phyloP scores from a whole-genome alignment of 2,888 invertebrate genomes.

The Acanthacorydalis orientalis region DNA sequence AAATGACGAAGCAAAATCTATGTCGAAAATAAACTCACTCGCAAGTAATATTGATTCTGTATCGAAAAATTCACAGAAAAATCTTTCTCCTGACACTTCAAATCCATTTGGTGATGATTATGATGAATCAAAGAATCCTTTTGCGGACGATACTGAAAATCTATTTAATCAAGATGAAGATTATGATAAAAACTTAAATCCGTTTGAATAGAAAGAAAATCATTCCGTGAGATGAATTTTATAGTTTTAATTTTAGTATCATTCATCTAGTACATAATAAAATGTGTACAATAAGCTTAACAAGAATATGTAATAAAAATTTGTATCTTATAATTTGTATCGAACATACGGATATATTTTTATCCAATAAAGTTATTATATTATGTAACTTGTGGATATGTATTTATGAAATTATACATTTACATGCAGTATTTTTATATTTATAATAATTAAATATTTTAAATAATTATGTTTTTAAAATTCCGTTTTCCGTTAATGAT shows the following conservation, averaged over 20 bases:
- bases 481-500: no score
- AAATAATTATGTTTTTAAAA: no score
- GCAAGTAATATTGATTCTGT: constrained; percentile 7
- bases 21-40: constrained; percentile 15
- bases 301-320: no score
- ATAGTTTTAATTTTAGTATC: background rate
- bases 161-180: constrained; percentile 19
- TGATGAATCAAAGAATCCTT: constrained; percentile 48
- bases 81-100: constrained; percentile 18
- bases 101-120: constrained; percentile 32
- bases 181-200: constrained; percentile 60
- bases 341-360: no score
- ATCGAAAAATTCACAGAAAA: constrained; percentile 10
- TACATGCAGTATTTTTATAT: no score
- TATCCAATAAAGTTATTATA: no score
- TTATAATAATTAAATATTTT: no score
- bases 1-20: constrained; percentile 16
- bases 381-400: no score
- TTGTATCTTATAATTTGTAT: no score
- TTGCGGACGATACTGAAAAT: constrained; percentile 24
- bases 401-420: no score
- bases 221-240: constrained; percentile 3
- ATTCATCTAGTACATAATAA: no score
- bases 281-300: no score
- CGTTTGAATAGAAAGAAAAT: constrained; percentile 33